Evolutionary conservation across 2,888 invertebrate genomes (phyloP), one percentile per base, ranked within the genome.

Genomic region (Mythimna pallens): DNA sequence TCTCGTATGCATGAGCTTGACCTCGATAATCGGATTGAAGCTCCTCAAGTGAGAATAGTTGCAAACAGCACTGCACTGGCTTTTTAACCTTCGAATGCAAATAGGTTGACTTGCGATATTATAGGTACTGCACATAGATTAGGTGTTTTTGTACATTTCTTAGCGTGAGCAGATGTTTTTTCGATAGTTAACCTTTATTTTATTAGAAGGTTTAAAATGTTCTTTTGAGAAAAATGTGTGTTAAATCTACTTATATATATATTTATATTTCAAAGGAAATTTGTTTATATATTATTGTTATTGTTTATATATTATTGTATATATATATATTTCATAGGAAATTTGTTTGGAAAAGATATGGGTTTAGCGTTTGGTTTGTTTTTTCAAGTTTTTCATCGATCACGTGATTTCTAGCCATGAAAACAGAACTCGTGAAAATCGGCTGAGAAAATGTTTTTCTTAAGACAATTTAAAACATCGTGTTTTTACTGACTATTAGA

Each of bases 1-100:
- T 76, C 80, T 80, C 61, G 52, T 71, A 58, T 59, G 70, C 74
- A 65, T 88, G 89, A 82, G 90, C 91, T 92, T 92, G 92, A 91
- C 92, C 92, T 67, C 86, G 83, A 86, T 88, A 83, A 81, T 76
- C 84, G 83, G 86, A 85, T 86, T 88, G 90, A 92, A 92, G 90
- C 87, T 82, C 72, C 79, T 89, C 84, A 90, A 91, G 85, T 89
- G 85, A 80, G 83, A 76, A 85, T 82, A 73, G 52, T 65, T 59
- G 58, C 72, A 77, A 63, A 69, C 71, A 79, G 78, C 84, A 85
- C 62, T 78, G 52, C 73, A 76, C 59, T 65, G 86, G 86, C 85
- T 88, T 87, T 79, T 30, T 75, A 80, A 83, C 91, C 91, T 91
- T 89, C 87, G 61, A 47, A 73, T 83, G 75, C 79, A 82, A 82